These are phyloP conservation scores for Troides helena DNA, from an alignment of 2,888 invertebrate species.

Conservation along the genomic window DNA sequence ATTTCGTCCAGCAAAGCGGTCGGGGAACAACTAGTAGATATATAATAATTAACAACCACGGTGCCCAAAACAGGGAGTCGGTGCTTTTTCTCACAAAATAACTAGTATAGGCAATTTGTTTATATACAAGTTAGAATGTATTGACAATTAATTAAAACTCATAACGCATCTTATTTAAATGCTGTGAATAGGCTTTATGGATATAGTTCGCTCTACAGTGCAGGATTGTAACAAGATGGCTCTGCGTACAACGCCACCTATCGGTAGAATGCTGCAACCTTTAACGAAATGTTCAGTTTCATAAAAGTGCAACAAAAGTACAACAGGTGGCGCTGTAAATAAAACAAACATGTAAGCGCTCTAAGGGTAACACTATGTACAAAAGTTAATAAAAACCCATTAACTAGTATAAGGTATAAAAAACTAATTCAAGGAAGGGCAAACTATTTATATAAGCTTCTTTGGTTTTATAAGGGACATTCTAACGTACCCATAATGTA, in stretches of 20 bases:
- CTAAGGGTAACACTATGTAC: conserved; percentile 1
- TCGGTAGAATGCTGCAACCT: background rate
- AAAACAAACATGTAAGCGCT: background rate
- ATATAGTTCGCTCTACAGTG: background rate
- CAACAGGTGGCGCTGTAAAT: conserved; percentile 22
- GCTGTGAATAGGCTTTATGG: background rate
- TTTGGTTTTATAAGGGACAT: conserved; percentile 34
- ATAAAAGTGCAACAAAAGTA: background rate
- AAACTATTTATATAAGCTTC: conserved; percentile 25
- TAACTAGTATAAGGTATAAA: background rate
- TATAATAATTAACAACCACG: too few species aligned
- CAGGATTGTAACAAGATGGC: background rate
- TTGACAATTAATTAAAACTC: background rate
- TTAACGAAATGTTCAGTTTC: background rate
- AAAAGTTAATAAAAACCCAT: too few species aligned
- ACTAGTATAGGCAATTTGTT: too few species aligned
- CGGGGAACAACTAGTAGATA: too few species aligned
- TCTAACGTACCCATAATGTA: conserved; percentile 65
- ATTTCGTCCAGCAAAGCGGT: too few species aligned
- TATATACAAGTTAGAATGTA: background rate
- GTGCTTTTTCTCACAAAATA: too few species aligned
- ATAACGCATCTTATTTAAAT: background rate
- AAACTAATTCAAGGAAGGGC: conserved; percentile 3
- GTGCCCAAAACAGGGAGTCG: too few species aligned
- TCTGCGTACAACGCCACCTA: conserved; percentile 10